These are phyloP conservation scores for Doris montereyensis DNA, from an alignment of 2,888 invertebrate species.

Conservation along the genomic window DNA sequence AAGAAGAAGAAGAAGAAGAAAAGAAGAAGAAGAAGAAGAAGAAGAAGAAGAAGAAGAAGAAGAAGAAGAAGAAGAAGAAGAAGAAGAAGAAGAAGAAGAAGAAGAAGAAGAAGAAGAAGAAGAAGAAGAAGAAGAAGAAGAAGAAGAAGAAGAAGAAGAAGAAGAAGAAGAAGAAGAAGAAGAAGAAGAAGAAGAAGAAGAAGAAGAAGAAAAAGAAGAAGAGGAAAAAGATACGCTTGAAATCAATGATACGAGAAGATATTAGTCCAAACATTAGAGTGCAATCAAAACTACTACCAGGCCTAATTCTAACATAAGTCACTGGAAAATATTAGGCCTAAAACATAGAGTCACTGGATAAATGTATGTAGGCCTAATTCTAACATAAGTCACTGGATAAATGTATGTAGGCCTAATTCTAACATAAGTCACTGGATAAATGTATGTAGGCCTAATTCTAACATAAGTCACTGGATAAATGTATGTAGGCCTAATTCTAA, in stretches of 20 bases:
- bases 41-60: neutral
- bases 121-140: neutral
- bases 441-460: no score
- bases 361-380: no score
- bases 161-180: conserved; percentile 1
- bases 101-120: conserved; percentile 6
- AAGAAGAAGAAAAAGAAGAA: conserved; percentile 9
- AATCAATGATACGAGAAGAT: neutral
- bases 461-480: no score
- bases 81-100: conserved; percentile 3
- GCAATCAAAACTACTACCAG: no score
- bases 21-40: neutral
- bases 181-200: conserved; percentile 15
- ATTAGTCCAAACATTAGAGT: no score
- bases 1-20: conserved; percentile 12
- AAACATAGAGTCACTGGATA: no score
- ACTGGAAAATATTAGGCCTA: no score
- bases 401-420: no score
- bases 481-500: no score
- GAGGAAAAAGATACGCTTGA: neutral
- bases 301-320: no score
- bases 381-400: no score
- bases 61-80: conserved; percentile 15
- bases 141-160: neutral
- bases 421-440: no score